Percentiles rank a stretch among this genome's conserved stretches.
Conservation (phyloP, 2,797 vertebrate species). For the Labroides dimidiatus region DNA sequence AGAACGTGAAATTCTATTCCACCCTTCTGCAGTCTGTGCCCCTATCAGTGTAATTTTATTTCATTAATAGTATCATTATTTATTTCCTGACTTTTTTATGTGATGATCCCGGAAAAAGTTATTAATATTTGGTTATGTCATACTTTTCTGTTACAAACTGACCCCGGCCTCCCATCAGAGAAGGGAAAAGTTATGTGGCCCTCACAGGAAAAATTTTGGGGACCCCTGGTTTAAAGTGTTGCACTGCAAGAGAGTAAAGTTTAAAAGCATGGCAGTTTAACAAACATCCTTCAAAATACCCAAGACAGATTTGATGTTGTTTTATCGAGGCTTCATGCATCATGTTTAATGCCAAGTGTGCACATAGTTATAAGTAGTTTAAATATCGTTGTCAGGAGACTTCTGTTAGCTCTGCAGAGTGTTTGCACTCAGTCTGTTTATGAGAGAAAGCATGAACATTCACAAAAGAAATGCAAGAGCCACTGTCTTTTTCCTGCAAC, state of each 20-base stretch:
- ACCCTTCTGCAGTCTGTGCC: too few species aligned
- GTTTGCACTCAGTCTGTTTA: slow-evolving; percentile 42
- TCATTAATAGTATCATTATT: too few species aligned
- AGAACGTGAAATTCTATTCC: too few species aligned
- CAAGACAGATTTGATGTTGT: not conserved
- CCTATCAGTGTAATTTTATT: too few species aligned
- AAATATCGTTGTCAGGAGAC: slow-evolving; percentile 67
- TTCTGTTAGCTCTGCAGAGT: slow-evolving; percentile 60
- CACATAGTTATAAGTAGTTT: not conserved
- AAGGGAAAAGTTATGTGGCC: too few species aligned
- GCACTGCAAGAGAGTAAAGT: slow-evolving; percentile 3
- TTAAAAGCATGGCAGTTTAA: not conserved
- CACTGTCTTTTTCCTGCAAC: slow-evolving; percentile 61
- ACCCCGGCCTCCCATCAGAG: too few species aligned
- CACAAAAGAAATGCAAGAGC: slow-evolving; percentile 62
- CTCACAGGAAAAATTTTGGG: too few species aligned
- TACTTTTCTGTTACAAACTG: too few species aligned
- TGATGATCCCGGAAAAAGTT: too few species aligned
- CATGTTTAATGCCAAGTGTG: not conserved
- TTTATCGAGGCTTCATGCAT: slow-evolving; percentile 2
- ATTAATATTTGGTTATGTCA: too few species aligned
- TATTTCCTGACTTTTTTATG: too few species aligned
- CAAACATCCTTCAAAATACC: slow-evolving; percentile 2
- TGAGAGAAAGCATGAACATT: slow-evolving; percentile 65
- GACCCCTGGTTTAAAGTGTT: not conserved